Evolutionary conservation across 2,888 invertebrate species (phyloP), one percentile per base, ranked within the genome.

Genomic region (Latrodectus elegans): DNA sequence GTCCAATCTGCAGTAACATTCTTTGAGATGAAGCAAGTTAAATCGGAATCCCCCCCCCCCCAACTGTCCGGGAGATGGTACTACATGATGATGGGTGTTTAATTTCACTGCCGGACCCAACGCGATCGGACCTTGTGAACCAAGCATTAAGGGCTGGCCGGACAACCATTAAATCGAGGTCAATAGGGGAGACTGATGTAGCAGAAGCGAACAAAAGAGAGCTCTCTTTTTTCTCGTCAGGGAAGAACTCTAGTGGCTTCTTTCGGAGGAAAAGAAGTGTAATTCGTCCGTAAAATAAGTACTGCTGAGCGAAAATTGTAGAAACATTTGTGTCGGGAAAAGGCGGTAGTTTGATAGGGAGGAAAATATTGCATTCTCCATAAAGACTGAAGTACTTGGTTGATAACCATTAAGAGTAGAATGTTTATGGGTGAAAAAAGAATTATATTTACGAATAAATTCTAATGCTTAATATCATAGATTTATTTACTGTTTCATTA

Each of bases 101-200:
- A 85, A 85, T 85, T 85, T 80, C 60, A 78, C 65, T 52, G n/a
- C 51, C 55, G 65, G 52, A 77, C 60, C 49, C 60, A 74, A 68
- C 84, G 12, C 60, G 72, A 55, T 73, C 38, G 49, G 85, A 70
- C 79, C 51, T 53, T 49, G 71, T 71, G 71, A 83, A 71, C 76
- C 68, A 52, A 70, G 73, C 84, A 75, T 80, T 85, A 85, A 70
- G 53, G 75, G 75, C 38, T 65, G 75, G 79, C 60, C 75, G 79
- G 70, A 85, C 79, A 80, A 77, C 74, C 85, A 85, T 85, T 85
- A 85, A 85, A 85, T 85, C 79, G 74, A 75, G 70, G 79, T 85
- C 85, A 74, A 79, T 85, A 72, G 70, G 60, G 68, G 79, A 70
- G 70, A 70, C 52, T 85, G 79, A 72, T 74, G 68, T 26, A 65